These are phyloP conservation scores for Nesidiocoris tenuis DNA, from an alignment of 2,888 invertebrate species.

Conservation along the genomic window DNA sequence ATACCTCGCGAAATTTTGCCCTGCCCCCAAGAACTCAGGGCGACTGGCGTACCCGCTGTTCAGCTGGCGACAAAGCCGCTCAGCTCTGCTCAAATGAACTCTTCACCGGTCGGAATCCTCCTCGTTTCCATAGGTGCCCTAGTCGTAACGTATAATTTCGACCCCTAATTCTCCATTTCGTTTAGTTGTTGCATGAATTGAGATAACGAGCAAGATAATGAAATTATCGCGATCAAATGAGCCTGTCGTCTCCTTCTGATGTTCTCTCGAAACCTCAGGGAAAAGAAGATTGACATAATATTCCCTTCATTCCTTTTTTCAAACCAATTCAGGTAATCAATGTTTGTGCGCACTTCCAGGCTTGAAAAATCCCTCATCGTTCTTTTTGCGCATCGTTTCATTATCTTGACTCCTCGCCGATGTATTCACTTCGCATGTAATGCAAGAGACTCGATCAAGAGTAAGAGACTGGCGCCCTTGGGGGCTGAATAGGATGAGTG, in stretches of 20 bases:
- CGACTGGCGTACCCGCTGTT: constrained; percentile 44
- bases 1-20: constrained; percentile 53
- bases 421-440: neutral
- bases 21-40: constrained; percentile 54
- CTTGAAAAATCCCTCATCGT: too few species aligned
- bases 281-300: too few species aligned
- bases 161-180: neutral
- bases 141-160: neutral
- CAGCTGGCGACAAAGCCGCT: constrained; percentile 42
- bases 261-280: too few species aligned
- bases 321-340: too few species aligned
- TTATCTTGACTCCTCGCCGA: neutral
- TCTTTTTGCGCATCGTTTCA: neutral
- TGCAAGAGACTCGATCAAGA: neutral
- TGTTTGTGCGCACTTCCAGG: too few species aligned
- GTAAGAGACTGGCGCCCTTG: neutral
- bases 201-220: neutral
- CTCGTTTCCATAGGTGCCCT: neutral
- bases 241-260: too few species aligned
- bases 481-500: too few species aligned
- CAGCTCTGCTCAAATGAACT: constrained; percentile 23
- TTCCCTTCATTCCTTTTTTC: too few species aligned
- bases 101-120: neutral
- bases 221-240: too few species aligned
- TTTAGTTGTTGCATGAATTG: neutral